phyloP scores from a whole-genome alignment of 2,888 invertebrate species.

The Doris montereyensis region DNA sequence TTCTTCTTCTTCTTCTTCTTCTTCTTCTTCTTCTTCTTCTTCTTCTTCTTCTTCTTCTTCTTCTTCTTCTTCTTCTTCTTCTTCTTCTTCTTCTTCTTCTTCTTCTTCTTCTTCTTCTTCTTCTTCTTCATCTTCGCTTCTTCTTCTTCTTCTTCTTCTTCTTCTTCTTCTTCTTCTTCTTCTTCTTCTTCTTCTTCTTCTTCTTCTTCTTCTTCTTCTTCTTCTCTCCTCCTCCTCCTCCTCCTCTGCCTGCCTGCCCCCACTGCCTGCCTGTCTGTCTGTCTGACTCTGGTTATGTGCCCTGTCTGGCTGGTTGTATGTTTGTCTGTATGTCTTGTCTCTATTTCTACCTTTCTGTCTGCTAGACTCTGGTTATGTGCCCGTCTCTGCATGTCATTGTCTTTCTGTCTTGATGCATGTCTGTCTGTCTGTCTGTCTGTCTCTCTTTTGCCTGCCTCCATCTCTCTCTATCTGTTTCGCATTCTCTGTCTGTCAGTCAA shows the following conservation, averaged over 20 bases:
- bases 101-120: neutral
- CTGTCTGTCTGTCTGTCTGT: neutral
- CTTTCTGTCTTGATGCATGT: too few relatives aligned
- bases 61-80: neutral
- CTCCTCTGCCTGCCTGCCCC: neutral
- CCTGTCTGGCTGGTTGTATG: too few relatives aligned
- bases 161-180: constrained; percentile 11
- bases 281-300: too few relatives aligned
- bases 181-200: neutral
- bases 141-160: neutral
- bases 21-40: neutral
- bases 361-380: neutral
- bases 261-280: too few relatives aligned
- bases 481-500: neutral
- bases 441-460: neutral
- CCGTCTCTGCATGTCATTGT: neutral
- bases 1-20: neutral
- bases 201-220: neutral
- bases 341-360: neutral
- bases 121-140: neutral
- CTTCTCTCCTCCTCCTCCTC: neutral
- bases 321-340: neutral
- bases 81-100: neutral
- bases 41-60: neutral
- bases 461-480: neutral